Conservation (phyloP, 2,797 vertebrate genomes). For the Bryconaethiops microstoma region DNA sequence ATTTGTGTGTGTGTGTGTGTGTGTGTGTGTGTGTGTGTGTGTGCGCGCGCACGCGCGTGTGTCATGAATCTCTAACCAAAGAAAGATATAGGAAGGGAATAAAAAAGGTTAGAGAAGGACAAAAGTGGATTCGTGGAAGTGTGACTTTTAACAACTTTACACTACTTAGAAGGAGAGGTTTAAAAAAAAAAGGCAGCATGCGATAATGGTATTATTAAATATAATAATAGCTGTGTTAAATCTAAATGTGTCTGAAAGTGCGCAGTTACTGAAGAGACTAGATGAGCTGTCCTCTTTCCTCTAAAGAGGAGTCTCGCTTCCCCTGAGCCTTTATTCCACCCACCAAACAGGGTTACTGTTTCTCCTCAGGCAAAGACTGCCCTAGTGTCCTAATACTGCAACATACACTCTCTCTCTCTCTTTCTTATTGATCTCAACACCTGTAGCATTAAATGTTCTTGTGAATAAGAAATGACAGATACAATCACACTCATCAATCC, state of each 20-base stretch:
- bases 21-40: constrained; percentile 9
- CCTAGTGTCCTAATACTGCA: constrained; percentile 62
- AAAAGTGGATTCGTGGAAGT: constrained; percentile 56
- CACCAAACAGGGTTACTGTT: constrained; percentile 60
- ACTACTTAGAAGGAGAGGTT: constrained; percentile 58
- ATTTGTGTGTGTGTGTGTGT: not conserved
- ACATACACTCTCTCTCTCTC: constrained; percentile 12
- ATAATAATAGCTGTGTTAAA: constrained; percentile 62
- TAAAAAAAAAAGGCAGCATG: constrained; percentile 24
- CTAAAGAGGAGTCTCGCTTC: constrained; percentile 53
- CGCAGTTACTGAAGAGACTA: constrained; percentile 62
- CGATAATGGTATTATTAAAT: constrained; percentile 50
- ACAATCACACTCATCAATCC: not conserved
- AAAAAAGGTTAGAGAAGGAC: constrained; percentile 23
- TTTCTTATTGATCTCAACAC: not conserved
- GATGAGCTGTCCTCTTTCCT: constrained; percentile 61
- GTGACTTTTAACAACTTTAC: constrained; percentile 60
- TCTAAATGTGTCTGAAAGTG: constrained; percentile 54
- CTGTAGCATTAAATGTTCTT: not conserved
- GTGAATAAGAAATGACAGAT: too few species aligned
- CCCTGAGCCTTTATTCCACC: constrained; percentile 54
- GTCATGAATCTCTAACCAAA: not conserved
- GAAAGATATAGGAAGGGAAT: constrained; percentile 1
- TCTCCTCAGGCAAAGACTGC: constrained; percentile 59
- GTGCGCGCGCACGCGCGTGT: not conserved